Percentiles rank a stretch among this genome's conserved stretches.
These are phyloP conservation scores for Brachionus koreanus DNA, from an alignment of 1,140 invertebrate genomes.

Conservation along the genomic window DNA sequence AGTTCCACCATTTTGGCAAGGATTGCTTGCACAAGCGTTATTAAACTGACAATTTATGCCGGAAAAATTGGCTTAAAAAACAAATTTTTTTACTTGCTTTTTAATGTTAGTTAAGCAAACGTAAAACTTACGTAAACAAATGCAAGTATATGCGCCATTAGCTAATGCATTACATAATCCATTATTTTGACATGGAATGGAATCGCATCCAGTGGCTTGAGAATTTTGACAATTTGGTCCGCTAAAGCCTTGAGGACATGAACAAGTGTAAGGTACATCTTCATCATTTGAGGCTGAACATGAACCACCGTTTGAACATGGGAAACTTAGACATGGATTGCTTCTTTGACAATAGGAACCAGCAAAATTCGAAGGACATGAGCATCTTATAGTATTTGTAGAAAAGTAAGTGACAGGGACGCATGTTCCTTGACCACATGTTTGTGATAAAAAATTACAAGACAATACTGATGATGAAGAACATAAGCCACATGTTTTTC, in stretches of 20 bases:
- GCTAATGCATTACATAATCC: background rate
- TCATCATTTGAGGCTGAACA: background rate
- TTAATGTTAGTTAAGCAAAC: too few species aligned
- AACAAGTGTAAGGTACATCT: constrained; percentile 9
- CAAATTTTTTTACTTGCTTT: background rate
- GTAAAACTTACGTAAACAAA: constrained; percentile 33
- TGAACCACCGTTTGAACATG: background rate
- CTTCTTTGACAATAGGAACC: constrained; percentile 41
- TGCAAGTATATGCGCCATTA: background rate
- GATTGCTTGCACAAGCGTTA: background rate
- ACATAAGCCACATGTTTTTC: constrained; percentile 10
- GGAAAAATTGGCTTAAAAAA: constrained; percentile 15
- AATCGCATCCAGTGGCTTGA: background rate
- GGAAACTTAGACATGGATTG: background rate
- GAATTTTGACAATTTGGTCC: constrained; percentile 12
- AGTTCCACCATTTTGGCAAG: constrained; percentile 17
- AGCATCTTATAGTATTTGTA: background rate
- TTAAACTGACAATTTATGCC: background rate
- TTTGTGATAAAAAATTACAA: background rate
- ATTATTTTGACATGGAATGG: constrained; percentile 38
- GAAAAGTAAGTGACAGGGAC: background rate
- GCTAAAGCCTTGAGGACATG: background rate
- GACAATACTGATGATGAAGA: background rate
- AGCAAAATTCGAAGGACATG: constrained; percentile 1
- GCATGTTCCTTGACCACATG: constrained; percentile 4